Percentiles rank a stretch among this genome's conserved stretches.
Conservation (phyloP, 2,113 vertebrate species). For the Sebastes fasciatus region DNA sequence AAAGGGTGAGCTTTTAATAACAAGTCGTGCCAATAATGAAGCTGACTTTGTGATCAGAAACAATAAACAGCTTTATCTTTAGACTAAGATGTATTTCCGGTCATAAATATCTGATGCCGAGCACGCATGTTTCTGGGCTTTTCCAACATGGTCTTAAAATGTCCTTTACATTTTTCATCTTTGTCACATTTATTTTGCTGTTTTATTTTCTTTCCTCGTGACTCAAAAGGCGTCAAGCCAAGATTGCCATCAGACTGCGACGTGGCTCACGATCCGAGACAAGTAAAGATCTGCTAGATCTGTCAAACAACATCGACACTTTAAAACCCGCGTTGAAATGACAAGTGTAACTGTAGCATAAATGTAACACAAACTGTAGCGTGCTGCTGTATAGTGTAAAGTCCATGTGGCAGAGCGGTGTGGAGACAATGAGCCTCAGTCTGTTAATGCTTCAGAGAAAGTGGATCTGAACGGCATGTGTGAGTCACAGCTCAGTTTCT, state of each 20-base stretch:
- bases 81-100: background rate
- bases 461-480: background rate
- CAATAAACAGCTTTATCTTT: background rate
- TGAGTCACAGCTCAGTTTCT: conserved; percentile 19
- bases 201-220: background rate
- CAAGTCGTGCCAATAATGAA: background rate
- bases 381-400: background rate
- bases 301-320: background rate
- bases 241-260: background rate
- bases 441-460: background rate
- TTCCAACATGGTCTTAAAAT: conserved; percentile 8
- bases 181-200: background rate
- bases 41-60: background rate
- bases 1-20: background rate
- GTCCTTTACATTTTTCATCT: conserved; percentile 14
- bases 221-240: background rate
- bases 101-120: background rate
- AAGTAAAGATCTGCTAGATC: background rate
- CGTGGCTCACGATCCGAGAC: background rate
- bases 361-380: background rate
- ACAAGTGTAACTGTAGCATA: background rate
- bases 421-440: background rate
- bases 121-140: background rate
- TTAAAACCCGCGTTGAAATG: background rate
- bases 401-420: background rate